Evolutionary conservation across 2,797 vertebrate genomes (phyloP).

Genomic region (Enteromius viviparus): DNA sequence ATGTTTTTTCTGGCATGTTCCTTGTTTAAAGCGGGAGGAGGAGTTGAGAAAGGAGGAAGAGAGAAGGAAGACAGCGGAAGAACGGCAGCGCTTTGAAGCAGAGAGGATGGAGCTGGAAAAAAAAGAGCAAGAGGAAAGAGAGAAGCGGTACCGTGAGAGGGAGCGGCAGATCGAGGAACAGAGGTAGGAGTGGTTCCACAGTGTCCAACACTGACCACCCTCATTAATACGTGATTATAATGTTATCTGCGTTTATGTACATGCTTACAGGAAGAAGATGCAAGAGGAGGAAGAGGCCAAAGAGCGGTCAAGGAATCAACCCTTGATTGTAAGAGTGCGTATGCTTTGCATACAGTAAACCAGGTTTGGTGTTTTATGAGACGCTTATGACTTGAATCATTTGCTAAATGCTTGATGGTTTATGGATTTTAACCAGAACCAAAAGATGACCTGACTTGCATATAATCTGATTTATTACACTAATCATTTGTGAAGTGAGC

Average conservation of each 20-base stretch:
- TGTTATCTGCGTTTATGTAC: slow-evolving; percentile 15
- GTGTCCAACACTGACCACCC: neutral
- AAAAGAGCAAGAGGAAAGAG: slow-evolving; percentile 87
- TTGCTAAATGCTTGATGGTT: neutral
- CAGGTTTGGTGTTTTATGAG: slow-evolving; percentile 13
- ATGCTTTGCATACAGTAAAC: slow-evolving; percentile 31
- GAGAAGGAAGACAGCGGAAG: slow-evolving; percentile 84
- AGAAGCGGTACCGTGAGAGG: slow-evolving; percentile 83
- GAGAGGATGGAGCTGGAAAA: slow-evolving; percentile 95
- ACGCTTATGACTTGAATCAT: neutral
- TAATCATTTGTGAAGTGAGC: neutral
- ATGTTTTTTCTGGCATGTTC: neutral
- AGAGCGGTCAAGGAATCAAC: slow-evolving; percentile 83
- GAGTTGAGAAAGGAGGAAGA: slow-evolving; percentile 95
- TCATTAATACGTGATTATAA: neutral
- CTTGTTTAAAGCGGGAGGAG: slow-evolving; percentile 85
- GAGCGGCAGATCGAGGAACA: slow-evolving; percentile 91
- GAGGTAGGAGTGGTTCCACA: slow-evolving; percentile 74
- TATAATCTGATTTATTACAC: neutral
- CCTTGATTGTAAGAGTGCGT: slow-evolving; percentile 81
- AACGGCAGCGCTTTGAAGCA: slow-evolving; percentile 90
- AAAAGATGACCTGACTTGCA: neutral
- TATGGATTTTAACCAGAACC: neutral
- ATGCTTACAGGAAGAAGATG: slow-evolving; percentile 86
- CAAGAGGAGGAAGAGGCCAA: slow-evolving; percentile 91